Evolutionary conservation across 2,888 invertebrate species (phyloP).

Genomic region (Imbricaverruca yamaguchii): DNA sequence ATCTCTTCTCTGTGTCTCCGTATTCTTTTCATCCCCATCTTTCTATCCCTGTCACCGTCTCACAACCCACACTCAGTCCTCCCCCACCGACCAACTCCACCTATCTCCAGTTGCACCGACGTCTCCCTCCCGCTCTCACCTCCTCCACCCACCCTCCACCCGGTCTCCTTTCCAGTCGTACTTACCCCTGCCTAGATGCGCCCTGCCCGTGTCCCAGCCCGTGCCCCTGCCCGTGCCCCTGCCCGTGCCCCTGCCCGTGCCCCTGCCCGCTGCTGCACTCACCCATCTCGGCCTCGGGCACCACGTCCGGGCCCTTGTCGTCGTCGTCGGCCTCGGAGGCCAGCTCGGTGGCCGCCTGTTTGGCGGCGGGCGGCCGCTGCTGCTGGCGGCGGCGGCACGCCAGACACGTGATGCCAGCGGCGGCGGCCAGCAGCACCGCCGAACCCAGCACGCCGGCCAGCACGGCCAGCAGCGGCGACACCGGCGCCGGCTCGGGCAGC

Average conservation of each 20-base stretch:
- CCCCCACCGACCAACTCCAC: too few relatives aligned
- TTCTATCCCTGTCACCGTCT: too few relatives aligned
- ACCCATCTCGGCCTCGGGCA: slow-evolving; percentile 47
- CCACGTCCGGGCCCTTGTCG: slow-evolving; percentile 79
- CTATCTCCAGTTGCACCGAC: too few relatives aligned
- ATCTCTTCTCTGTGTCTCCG: too few relatives aligned
- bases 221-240: too few relatives aligned
- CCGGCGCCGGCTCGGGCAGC: slow-evolving; percentile 28
- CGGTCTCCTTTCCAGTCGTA: too few relatives aligned
- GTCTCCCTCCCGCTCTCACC: too few relatives aligned
- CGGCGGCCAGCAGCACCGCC: slow-evolving; percentile 36
- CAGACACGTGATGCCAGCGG: slow-evolving; percentile 35
- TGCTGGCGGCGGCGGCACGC: slow-evolving; percentile 28
- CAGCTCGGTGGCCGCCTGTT: slow-evolving; percentile 28
- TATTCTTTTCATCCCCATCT: too few relatives aligned
- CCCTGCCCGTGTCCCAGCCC: slow-evolving; percentile 27
- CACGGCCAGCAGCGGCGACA: slow-evolving; percentile 37
- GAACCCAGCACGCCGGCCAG: slow-evolving; percentile 37
- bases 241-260: too few relatives aligned
- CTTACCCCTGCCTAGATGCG: too few relatives aligned
- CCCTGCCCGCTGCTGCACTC: slow-evolving; percentile 47
- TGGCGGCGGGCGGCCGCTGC: slow-evolving; percentile 25
- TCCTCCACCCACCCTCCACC: too few relatives aligned
- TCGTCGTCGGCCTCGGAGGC: slow-evolving; percentile 47
- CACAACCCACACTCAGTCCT: too few relatives aligned